phyloP scores from a whole-genome alignment of 2,888 invertebrate species.

The Onchidella celtica region DNA sequence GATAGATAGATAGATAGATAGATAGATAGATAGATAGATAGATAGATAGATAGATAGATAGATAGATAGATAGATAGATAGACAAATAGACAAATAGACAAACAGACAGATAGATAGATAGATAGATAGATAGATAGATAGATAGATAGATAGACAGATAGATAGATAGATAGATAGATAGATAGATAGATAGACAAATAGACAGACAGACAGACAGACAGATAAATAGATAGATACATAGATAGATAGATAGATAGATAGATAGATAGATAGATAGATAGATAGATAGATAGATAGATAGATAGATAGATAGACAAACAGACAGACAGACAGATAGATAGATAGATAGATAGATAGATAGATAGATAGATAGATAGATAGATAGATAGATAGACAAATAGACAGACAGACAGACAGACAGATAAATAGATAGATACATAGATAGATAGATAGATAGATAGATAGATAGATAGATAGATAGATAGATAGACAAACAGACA shows the following conservation, averaged over 20 bases:
- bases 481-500: background rate
- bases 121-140: too few relatives aligned
- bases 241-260: constrained; percentile 18
- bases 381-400: background rate
- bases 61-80: too few relatives aligned
- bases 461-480: constrained; percentile 17
- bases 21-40: too few relatives aligned
- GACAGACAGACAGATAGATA: background rate
- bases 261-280: constrained; percentile 29
- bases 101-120: too few relatives aligned
- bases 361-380: background rate
- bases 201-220: too few relatives aligned
- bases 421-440: background rate
- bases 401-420: background rate
- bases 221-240: too few relatives aligned
- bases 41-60: too few relatives aligned
- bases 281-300: constrained; percentile 25
- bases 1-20: background rate
- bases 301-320: background rate
- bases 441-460: constrained; percentile 20
- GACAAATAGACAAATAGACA: too few relatives aligned
- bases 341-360: background rate
- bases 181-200: too few relatives aligned
- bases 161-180: too few relatives aligned
- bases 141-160: too few relatives aligned